phyloP scores from a whole-genome alignment of 1,140 invertebrate species.

The Orchestia grillus region DNA sequence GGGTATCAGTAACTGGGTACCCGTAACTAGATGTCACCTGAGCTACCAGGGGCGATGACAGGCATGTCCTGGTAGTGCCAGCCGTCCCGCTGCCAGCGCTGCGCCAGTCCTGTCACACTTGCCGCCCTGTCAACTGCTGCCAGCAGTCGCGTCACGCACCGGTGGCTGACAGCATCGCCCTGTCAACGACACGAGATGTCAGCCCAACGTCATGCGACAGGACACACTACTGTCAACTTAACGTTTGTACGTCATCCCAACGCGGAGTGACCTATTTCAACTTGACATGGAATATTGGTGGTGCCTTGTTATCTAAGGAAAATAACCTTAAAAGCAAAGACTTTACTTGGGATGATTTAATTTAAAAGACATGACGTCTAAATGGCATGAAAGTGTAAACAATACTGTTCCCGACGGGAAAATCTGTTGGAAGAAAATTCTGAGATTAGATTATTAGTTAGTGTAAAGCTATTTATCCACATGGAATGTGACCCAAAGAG shows the following conservation, averaged over 20 bases:
- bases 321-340: no score
- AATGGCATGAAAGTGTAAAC: no score
- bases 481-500: no score
- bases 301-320: no score
- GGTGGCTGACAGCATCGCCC: not conserved
- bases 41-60: not conserved
- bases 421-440: no score
- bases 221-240: no score
- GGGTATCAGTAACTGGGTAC: not conserved
- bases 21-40: not conserved
- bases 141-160: constrained; percentile 14
- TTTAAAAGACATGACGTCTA: no score
- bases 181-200: not conserved
- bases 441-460: no score
- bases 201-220: not conserved
- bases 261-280: not conserved
- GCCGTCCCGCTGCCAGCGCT: constrained; percentile 32
- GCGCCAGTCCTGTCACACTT: not conserved
- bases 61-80: constrained; percentile 41
- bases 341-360: no score
- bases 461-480: no score
- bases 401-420: no score
- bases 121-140: constrained; percentile 22
- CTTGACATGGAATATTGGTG: no score
- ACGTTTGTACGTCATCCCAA: not conserved